Evolutionary conservation across 2,888 invertebrate genomes (phyloP).

Genomic region (Graphium colonna): DNA sequence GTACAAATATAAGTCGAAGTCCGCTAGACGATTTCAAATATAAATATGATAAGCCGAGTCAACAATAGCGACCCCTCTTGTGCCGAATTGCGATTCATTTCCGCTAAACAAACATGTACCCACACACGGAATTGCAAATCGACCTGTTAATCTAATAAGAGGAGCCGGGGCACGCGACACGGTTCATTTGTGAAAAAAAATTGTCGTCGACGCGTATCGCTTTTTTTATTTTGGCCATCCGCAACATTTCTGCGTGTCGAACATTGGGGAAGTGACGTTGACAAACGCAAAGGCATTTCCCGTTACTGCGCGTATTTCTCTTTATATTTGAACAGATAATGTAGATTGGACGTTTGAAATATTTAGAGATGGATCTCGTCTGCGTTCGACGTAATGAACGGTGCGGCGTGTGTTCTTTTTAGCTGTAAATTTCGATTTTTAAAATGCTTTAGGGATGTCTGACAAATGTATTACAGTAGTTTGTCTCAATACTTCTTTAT

Average conservation of each 20-base stretch:
- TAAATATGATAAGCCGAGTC: slow-evolving; percentile 56
- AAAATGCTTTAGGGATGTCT: too few relatives aligned
- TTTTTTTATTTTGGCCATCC: slow-evolving; percentile 44
- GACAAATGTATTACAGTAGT: too few relatives aligned
- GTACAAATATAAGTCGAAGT: slow-evolving; percentile 6
- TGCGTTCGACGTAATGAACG: not conserved
- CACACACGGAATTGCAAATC: slow-evolving; percentile 78
- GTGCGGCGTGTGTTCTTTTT: not conserved
- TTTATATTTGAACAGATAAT: slow-evolving; percentile 69
- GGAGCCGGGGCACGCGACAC: slow-evolving; percentile 56
- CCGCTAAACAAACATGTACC: slow-evolving; percentile 77
- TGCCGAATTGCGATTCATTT: slow-evolving; percentile 72
- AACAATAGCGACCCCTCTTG: slow-evolving; percentile 59
- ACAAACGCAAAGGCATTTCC: slow-evolving; percentile 77
- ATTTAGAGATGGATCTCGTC: slow-evolving; percentile 25
- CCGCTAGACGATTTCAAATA: slow-evolving; percentile 30
- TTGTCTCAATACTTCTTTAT: too few relatives aligned
- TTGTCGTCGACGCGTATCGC: slow-evolving; percentile 48
- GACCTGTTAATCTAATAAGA: slow-evolving; percentile 79
- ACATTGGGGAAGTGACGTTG: slow-evolving; percentile 67
- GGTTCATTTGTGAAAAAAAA: slow-evolving; percentile 77
- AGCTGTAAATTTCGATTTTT: not conserved
- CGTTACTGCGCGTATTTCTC: slow-evolving; percentile 52
- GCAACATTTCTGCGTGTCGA: slow-evolving; percentile 37
- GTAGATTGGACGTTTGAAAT: slow-evolving; percentile 55